These are phyloP conservation scores for Phyllotis vaccarum DNA, from an alignment of 2,797 vertebrate species.

Conservation along the genomic window DNA sequence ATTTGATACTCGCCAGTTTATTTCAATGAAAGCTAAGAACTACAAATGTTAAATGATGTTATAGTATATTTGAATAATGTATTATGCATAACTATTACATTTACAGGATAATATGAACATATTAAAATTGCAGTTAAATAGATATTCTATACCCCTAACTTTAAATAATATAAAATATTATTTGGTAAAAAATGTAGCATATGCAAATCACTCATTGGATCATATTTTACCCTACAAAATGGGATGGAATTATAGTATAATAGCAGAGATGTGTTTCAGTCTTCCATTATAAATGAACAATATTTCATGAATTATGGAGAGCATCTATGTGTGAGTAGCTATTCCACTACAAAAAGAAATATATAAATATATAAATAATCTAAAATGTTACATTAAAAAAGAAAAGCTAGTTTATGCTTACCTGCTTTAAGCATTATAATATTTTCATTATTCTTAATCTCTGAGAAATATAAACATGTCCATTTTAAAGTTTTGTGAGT, in stretches of 20 bases:
- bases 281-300: constrained; percentile 80
- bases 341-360: constrained; percentile 26
- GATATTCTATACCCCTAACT: background rate
- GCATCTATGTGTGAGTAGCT: constrained; percentile 67
- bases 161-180: background rate
- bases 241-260: background rate
- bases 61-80: background rate
- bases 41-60: background rate
- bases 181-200: background rate
- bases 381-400: background rate
- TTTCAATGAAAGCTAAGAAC: background rate
- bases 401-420: constrained; percentile 9
- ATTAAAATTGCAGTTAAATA: background rate
- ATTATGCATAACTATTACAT: background rate
- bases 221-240: background rate
- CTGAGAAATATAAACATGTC: background rate
- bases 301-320: constrained; percentile 54
- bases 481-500: background rate
- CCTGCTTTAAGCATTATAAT: background rate
- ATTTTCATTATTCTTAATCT: background rate
- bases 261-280: constrained; percentile 68
- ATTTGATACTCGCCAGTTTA: background rate
- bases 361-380: background rate
- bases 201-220: background rate
- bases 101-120: background rate